Base-by-base conservation (phyloP, 2,797 vertebrate genomes). In the Sebastes umbrosus region DNA sequence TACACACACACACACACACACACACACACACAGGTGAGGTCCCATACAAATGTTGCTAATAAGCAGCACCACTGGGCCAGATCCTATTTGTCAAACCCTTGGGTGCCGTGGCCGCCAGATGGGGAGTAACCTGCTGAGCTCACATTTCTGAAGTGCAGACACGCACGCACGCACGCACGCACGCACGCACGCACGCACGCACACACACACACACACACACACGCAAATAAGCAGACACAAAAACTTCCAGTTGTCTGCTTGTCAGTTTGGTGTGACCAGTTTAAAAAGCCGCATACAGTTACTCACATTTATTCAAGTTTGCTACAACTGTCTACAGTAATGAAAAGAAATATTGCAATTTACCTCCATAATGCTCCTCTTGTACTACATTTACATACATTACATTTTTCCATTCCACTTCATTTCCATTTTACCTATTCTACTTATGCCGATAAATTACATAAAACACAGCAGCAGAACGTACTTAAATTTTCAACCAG, bases 41-140 rank as follows among this genome's bases (percentile, higher is more conserved):
- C 83, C 68, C 79, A 76, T 90, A 92, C 92, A 92, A 94, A 94
- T 92, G 87, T 84, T 89, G 80, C 88, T 94, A 92, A 93, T 93
- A 93, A 92, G 92, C 86, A 90, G 88, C 91, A 83, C 88, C 80
- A 80, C 75, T 85, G 90, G 90, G 87, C 89, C 80, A 83, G 69
- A 92, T 93, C 89, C 89, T 88, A 93, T 94, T 95, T 93, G 92
- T 94, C 90, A 93, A 92, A 90, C 88, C 91, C 90, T 65, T 25
- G 80, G 90, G 91, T 57, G 60, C 81, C 8, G 9, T 54, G 24
- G 29, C n/a, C 5, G 46, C 78, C 75, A 93, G 87, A 90, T 78
- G 22, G 79, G 59, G 69, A 85, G 77, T 46, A 86, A 90, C 90
- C 90, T 93, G 93, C 93, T 94, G 93, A 93, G 90, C 88, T 76